Conservation (phyloP, 2,113 vertebrate genomes). For the Pimephales promelas region DNA sequence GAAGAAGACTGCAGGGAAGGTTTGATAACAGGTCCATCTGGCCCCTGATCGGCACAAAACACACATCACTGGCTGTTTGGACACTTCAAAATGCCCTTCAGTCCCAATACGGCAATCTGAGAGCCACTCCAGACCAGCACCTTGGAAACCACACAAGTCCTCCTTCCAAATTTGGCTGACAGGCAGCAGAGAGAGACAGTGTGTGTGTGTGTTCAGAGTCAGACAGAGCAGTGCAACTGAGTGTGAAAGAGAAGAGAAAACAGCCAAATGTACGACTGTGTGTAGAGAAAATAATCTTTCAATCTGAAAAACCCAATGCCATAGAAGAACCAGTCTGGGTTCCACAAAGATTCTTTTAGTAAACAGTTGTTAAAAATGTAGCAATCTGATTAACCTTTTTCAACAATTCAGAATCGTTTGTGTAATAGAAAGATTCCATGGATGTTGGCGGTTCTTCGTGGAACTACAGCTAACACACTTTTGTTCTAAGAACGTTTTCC, state of each 20-base stretch:
- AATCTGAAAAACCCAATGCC: no score
- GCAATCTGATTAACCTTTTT: no score
- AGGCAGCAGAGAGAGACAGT: constrained; percentile 60
- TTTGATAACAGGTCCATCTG: background rate
- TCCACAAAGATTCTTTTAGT: no score
- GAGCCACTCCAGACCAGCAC: constrained; percentile 62
- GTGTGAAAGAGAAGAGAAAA: background rate
- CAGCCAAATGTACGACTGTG: background rate
- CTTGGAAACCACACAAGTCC: constrained; percentile 75
- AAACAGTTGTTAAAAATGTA: no score
- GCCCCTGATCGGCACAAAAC: background rate
- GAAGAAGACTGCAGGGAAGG: background rate
- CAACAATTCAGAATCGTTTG: no score
- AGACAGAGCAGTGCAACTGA: constrained; percentile 64
- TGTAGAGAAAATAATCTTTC: background rate
- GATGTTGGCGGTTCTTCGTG: no score
- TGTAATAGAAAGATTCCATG: no score
- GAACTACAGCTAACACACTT: no score
- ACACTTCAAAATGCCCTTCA: constrained; percentile 55
- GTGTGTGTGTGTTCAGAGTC: constrained; percentile 53
- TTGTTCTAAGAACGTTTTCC: no score
- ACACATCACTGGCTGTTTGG: constrained; percentile 9
- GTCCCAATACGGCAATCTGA: constrained; percentile 53
- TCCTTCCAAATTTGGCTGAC: constrained; percentile 19
- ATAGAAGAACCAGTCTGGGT: no score